These are phyloP conservation scores for Eulemur rubriventer DNA, from an alignment of 2,797 vertebrate species.

Conservation along the genomic window DNA sequence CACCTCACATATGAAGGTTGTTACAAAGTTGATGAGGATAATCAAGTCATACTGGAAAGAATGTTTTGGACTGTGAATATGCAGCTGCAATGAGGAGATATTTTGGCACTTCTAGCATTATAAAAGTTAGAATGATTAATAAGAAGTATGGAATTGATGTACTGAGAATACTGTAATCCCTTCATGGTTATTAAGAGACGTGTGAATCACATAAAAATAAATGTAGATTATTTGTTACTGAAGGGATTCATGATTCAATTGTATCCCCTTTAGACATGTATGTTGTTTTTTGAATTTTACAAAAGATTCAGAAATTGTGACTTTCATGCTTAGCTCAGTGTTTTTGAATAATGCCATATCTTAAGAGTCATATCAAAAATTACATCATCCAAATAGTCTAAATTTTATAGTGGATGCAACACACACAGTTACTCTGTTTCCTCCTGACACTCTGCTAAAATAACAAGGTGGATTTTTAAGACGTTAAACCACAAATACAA, in stretches of 20 bases:
- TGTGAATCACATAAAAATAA: conserved; percentile 60
- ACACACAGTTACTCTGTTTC: not conserved
- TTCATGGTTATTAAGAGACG: conserved; percentile 65
- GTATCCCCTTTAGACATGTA: conserved; percentile 43
- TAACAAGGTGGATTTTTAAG: not conserved
- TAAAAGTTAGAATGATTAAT: conserved; percentile 77
- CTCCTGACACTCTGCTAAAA: not conserved
- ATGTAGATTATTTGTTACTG: conserved; percentile 59
- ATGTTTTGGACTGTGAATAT: conserved; percentile 66
- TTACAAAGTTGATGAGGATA: conserved; percentile 71
- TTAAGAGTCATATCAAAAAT: not conserved
- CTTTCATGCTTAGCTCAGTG: not conserved
- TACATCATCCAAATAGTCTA: not conserved
- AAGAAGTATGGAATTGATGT: conserved; percentile 65
- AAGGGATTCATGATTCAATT: conserved; percentile 45
- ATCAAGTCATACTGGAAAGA: conserved; percentile 81
- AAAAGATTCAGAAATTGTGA: conserved; percentile 23
- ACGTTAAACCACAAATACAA: conserved; percentile 27
- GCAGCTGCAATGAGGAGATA: conserved; percentile 76
- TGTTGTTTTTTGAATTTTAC: not conserved
- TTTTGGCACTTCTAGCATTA: conserved; percentile 68
- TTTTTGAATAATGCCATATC: not conserved
- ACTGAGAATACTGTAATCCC: conserved; percentile 59
- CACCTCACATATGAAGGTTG: conserved; percentile 65
- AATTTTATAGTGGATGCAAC: not conserved